These are phyloP conservation scores for Zaprionus lineosus DNA, from an alignment of 2,888 invertebrate species.

Conservation along the genomic window DNA sequence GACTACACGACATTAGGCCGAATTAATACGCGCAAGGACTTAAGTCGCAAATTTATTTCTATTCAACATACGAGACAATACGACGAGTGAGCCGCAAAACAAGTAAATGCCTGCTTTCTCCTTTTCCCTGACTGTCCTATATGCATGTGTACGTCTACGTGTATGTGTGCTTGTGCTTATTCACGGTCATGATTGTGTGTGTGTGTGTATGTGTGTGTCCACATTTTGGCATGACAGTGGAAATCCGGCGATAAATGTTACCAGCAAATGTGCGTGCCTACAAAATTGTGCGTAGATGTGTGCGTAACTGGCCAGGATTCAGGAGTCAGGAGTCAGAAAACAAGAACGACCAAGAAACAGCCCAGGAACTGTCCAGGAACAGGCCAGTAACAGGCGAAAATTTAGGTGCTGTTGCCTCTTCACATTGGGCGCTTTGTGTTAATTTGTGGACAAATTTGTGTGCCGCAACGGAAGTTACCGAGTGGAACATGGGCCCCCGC, in stretches of 20 bases:
- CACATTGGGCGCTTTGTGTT: slow-evolving; percentile 64
- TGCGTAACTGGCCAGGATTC: slow-evolving; percentile 4
- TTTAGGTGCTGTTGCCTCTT: slow-evolving; percentile 54
- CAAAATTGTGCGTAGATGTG: neutral
- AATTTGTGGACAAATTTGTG: slow-evolving; percentile 77
- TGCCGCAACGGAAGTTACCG: slow-evolving; percentile 63
- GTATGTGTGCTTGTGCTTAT: too few species aligned
- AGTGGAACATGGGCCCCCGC: too few species aligned
- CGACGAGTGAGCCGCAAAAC: slow-evolving; percentile 64
- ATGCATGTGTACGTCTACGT: slow-evolving; percentile 9
- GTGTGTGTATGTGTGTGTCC: slow-evolving; percentile 30
- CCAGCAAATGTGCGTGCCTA: slow-evolving; percentile 69
- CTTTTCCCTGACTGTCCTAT: neutral
- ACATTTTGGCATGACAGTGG: slow-evolving; percentile 76
- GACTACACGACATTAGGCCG: slow-evolving; percentile 77
- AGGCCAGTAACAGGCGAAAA: slow-evolving; percentile 58
- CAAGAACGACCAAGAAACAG: too few species aligned
- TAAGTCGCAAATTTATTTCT: slow-evolving; percentile 78
- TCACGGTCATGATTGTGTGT: too few species aligned
- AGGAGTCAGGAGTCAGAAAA: neutral
- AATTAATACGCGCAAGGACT: slow-evolving; percentile 77
- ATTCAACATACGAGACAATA: slow-evolving; percentile 74
- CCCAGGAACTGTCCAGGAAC: too few species aligned
- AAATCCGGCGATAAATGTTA: slow-evolving; percentile 80
- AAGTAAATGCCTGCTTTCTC: slow-evolving; percentile 25